A percentile compares a stretch with the other conserved stretches of the same genome.
Conservation (phyloP, 1,140 invertebrate genomes). For the Anastrepha obliqua region DNA sequence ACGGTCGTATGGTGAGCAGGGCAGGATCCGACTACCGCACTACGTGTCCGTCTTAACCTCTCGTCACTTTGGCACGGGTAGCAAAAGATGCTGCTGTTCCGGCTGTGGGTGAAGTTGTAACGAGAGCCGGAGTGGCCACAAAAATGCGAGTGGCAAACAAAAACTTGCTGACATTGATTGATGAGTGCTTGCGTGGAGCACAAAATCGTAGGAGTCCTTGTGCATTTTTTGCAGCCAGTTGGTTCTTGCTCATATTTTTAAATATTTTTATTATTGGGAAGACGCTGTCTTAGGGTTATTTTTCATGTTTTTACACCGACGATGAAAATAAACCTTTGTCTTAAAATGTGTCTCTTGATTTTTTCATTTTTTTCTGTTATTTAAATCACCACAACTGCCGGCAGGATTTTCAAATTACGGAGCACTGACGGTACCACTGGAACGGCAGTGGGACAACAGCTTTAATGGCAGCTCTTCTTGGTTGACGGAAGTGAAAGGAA, state of each 20-base stretch:
- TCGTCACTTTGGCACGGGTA: not conserved
- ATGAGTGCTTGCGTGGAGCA: not conserved
- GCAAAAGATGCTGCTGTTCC: too few species aligned
- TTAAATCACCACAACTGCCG: too few species aligned
- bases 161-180: slow-evolving; percentile 2
- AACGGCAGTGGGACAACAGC: not conserved
- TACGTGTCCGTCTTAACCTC: not conserved
- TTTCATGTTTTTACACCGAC: not conserved
- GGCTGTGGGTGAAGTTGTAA: not conserved
- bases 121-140: not conserved
- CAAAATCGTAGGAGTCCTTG: not conserved
- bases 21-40: not conserved
- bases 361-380: not conserved
- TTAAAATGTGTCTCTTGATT: not conserved
- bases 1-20: not conserved
- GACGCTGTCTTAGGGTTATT: not conserved
- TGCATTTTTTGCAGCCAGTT: not conserved
- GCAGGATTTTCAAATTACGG: too few species aligned
- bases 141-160: not conserved
- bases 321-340: not conserved
- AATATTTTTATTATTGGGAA: not conserved
- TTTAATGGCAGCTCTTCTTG: too few species aligned
- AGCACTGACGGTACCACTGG: not conserved
- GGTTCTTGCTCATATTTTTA: not conserved
- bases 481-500: too few species aligned